Conservation (phyloP, 2,888 invertebrate genomes). For the Nemurella pictetii region DNA sequence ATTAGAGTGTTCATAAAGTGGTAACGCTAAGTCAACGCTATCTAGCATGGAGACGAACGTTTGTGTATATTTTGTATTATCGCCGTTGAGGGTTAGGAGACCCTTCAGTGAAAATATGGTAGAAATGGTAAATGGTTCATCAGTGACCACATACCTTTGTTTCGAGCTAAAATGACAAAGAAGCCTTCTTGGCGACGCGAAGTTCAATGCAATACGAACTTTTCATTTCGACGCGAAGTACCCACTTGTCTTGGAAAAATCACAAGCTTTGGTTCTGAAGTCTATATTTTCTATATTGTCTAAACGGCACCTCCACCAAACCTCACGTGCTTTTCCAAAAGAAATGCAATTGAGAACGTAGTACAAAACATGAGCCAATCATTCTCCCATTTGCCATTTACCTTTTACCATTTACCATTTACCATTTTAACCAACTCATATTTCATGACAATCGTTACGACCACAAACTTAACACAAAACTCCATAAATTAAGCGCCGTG, state of each 20-base stretch:
- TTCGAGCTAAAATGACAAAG: background rate
- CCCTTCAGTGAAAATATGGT: background rate
- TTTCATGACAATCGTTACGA: background rate
- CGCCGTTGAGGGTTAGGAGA: background rate
- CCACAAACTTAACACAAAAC: background rate
- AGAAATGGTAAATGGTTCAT: no score
- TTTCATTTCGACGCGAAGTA: no score
- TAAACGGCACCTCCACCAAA: background rate
- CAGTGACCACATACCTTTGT: background rate
- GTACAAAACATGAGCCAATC: background rate
- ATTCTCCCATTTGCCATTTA: background rate
- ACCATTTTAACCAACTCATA: background rate
- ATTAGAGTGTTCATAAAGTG: slow-evolving; percentile 8
- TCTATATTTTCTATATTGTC: no score
- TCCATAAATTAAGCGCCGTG: background rate
- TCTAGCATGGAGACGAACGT: background rate
- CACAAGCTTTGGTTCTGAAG: no score
- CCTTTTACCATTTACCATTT: background rate
- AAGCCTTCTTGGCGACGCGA: no score
- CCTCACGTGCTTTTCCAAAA: background rate
- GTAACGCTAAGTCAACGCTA: background rate
- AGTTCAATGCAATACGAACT: no score
- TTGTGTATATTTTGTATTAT: background rate
- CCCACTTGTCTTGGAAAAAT: no score
- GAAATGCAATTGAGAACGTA: no score